Conservation (phyloP, 2,797 vertebrate genomes). For the Neostethus bicornis region DNA sequence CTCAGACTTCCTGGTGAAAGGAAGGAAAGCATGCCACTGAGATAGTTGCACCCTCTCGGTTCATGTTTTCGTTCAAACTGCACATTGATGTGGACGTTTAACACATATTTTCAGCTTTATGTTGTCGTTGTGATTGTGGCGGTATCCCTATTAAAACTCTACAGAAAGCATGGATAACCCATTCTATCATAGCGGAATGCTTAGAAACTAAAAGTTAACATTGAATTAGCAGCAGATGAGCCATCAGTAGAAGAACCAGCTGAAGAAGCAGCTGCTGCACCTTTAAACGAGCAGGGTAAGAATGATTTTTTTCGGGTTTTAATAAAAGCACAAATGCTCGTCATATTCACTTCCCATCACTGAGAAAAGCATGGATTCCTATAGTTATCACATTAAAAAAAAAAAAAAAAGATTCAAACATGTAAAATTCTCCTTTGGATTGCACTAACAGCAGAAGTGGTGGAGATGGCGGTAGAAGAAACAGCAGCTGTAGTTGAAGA, state of each 20-base stretch:
- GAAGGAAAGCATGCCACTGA: neutral
- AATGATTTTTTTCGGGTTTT: conserved; percentile 15
- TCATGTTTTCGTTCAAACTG: neutral
- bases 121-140: neutral
- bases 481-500: conserved; percentile 52
- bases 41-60: neutral
- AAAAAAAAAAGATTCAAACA: conserved; percentile 4
- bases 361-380: conserved; percentile 24
- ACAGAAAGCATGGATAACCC: conserved; percentile 22
- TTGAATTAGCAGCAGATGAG: conserved; percentile 58
- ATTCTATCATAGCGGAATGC: conserved; percentile 2
- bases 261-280: conserved; percentile 42
- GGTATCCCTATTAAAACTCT: conserved; percentile 14
- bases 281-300: conserved; percentile 63
- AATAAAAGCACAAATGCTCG: conserved; percentile 20
- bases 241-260: conserved; percentile 37
- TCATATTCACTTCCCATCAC: conserved; percentile 1
- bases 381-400: too few relatives aligned
- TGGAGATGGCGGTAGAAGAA: conserved; percentile 46
- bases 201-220: conserved; percentile 27
- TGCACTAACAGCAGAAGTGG: conserved; percentile 52
- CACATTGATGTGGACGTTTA: neutral
- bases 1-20: conserved; percentile 28
- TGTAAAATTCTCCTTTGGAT: conserved; percentile 34
- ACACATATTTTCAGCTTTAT: conserved; percentile 9